These are phyloP conservation scores for Athene cunicularia DNA, from an alignment of 2,113 vertebrate genomes.

Conservation along the genomic window DNA sequence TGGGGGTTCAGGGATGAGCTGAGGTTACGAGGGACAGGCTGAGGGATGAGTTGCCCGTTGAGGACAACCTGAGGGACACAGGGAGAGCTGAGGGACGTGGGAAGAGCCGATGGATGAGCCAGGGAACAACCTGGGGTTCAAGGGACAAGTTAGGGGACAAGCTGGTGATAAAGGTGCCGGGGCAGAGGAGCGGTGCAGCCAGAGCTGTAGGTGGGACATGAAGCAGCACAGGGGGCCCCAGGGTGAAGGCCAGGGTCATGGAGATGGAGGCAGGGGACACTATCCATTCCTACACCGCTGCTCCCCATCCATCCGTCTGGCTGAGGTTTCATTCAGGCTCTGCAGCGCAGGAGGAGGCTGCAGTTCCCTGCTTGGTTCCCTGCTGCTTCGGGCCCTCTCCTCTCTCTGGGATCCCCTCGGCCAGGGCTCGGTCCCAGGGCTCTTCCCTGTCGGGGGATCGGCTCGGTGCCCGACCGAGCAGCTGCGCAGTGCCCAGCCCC, in stretches of 20 bases:
- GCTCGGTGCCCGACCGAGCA: accelerated
- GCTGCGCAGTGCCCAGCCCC: neutral
- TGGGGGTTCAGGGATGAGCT: neutral
- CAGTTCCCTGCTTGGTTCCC: neutral
- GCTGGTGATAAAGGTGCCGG: neutral
- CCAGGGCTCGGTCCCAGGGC: neutral
- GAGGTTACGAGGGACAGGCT: too few species aligned
- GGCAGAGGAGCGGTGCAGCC: neutral
- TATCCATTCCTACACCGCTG: neutral
- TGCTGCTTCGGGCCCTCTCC: neutral
- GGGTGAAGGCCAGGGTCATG: neutral
- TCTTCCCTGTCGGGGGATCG: neutral
- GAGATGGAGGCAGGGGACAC: neutral
- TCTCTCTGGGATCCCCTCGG: neutral
- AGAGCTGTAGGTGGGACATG: accelerated
- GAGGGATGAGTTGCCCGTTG: too few species aligned
- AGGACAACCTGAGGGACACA: too few species aligned
- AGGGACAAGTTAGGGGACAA: neutral
- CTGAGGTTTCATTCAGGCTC: neutral
- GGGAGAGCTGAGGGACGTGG: neutral
- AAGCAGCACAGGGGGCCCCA: accelerated
- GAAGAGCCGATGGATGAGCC: neutral
- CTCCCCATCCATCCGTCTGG: accelerated
- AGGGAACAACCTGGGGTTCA: too few species aligned
- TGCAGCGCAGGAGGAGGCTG: accelerated